These are phyloP conservation scores for Sinosuthora webbiana DNA, from an alignment of 2,113 vertebrate genomes.

Conservation along the genomic window DNA sequence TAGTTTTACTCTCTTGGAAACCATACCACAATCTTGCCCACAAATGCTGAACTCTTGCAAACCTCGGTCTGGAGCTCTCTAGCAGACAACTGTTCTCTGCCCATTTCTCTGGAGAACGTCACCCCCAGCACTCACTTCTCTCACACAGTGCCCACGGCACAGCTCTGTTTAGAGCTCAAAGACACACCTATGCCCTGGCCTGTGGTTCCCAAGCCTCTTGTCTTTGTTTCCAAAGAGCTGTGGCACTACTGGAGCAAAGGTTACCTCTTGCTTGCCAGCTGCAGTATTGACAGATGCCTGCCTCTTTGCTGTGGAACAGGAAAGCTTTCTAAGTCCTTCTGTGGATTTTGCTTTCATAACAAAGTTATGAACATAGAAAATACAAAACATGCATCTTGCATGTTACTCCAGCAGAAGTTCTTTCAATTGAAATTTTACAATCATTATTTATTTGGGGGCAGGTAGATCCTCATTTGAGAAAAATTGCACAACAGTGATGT, in stretches of 20 bases:
- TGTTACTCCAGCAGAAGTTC: neutral
- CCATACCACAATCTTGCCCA: neutral
- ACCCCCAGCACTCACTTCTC: neutral
- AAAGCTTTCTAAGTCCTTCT: neutral
- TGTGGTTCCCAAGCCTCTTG: neutral
- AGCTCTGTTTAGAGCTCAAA: neutral
- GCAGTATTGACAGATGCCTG: neutral
- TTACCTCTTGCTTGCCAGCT: neutral
- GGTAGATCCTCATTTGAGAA: neutral
- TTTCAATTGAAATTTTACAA: neutral
- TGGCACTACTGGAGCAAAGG: neutral
- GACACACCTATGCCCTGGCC: neutral
- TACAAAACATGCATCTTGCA: neutral
- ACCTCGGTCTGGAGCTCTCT: neutral
- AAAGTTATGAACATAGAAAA: neutral
- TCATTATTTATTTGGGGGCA: neutral
- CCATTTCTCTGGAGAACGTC: neutral
- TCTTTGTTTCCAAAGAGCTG: neutral
- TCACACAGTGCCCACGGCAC: neutral
- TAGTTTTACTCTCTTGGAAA: neutral
- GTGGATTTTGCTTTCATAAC: neutral
- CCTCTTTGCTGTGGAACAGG: neutral
- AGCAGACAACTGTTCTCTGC: neutral
- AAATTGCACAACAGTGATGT: neutral
- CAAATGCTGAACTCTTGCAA: neutral